Conservation (phyloP, 2,888 invertebrate genomes). For the Horisme vitalbata region DNA sequence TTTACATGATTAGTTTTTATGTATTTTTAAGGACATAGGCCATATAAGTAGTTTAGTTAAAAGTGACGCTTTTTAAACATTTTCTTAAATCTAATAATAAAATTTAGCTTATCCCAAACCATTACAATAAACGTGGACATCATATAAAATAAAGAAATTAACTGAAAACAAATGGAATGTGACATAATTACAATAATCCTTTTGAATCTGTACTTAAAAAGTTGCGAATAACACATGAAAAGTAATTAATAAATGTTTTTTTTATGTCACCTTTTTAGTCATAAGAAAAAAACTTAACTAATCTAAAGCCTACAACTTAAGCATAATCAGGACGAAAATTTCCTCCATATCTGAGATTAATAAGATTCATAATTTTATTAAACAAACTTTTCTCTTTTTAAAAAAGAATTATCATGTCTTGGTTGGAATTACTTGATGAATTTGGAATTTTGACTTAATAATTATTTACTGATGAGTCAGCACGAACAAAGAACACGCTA, state of each 20-base stretch:
- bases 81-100: conserved; percentile 7
- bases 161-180: conserved; percentile 22
- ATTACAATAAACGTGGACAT: not conserved
- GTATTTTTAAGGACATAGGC: conserved; percentile 8
- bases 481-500: not conserved
- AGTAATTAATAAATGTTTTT: not conserved
- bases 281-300: conserved; percentile 13
- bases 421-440: conserved; percentile 4
- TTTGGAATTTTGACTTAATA: not conserved
- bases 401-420: not conserved
- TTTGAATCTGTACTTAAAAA: not conserved
- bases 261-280: conserved; percentile 16
- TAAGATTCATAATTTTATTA: conserved; percentile 1
- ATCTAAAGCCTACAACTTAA: conserved; percentile 7
- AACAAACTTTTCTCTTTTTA: not conserved
- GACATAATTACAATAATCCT: conserved; percentile 2
- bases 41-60: conserved; percentile 7
- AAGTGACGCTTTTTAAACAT: conserved; percentile 4
- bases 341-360: not conserved
- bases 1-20: not conserved
- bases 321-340: conserved; percentile 7
- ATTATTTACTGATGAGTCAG: not conserved
- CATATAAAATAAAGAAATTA: no score
- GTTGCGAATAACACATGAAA: conserved; percentile 2
- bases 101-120: conserved; percentile 11